phyloP scores from a whole-genome alignment of 2,888 invertebrate species.

The Drosophila sordidula region DNA sequence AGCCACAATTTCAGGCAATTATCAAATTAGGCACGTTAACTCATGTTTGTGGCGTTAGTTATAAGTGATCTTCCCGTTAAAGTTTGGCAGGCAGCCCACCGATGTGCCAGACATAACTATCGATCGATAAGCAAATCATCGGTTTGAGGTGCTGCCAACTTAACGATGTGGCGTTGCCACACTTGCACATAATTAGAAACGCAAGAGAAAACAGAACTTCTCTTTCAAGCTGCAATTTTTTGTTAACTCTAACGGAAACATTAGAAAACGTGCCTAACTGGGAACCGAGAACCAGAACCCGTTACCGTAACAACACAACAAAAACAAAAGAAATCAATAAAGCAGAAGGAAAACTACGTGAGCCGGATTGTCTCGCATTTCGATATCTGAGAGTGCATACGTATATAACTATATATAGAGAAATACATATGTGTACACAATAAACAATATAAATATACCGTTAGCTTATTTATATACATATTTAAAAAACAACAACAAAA shows the following conservation, averaged over 20 bases:
- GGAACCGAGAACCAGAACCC: conserved; percentile 7
- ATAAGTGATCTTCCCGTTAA: conserved; percentile 20
- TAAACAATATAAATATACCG: conserved; percentile 69
- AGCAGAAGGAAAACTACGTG: conserved; percentile 12
- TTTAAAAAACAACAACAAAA: conserved; percentile 45
- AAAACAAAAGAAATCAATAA: conserved; percentile 8
- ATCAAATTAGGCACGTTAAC: conserved; percentile 20
- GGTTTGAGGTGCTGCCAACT: conserved; percentile 18
- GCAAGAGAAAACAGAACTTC: neutral
- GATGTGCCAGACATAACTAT: too few relatives aligned
- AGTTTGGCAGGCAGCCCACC: neutral
- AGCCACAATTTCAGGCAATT: neutral
- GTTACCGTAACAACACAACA: conserved; percentile 25
- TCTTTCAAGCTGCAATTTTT: conserved; percentile 1
- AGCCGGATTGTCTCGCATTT: conserved; percentile 30
- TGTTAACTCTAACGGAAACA: conserved; percentile 33
- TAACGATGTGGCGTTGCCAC: conserved; percentile 7
- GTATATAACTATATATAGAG: conserved; percentile 50
- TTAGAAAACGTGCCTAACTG: conserved; percentile 29
- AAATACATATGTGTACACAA: conserved; percentile 59
- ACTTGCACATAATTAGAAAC: neutral
- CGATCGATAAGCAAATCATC: conserved; percentile 14
- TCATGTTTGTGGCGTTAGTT: conserved; percentile 25
- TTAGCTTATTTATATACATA: conserved; percentile 74
- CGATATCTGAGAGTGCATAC: conserved; percentile 52